phyloP scores from a whole-genome alignment of 2,113 vertebrate species.

The Prolemur simus region DNA sequence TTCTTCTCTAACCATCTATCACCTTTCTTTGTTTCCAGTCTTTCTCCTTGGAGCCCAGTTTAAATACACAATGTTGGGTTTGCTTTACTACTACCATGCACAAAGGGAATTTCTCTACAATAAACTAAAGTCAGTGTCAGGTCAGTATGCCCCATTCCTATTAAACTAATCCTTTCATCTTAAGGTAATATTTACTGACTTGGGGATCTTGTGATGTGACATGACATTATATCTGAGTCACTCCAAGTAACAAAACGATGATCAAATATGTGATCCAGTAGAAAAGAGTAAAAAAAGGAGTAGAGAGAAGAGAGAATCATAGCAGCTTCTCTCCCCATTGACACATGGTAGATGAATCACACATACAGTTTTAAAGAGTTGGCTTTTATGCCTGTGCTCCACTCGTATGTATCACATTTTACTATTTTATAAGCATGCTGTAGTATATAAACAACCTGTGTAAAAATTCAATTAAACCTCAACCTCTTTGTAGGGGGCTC shows the following conservation, averaged over 20 bases:
- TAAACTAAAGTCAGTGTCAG: background rate
- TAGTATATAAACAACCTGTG: slow-evolving; percentile 66
- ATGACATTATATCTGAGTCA: background rate
- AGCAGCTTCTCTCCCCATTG: background rate
- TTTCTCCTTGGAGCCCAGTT: background rate
- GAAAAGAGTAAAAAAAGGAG: background rate
- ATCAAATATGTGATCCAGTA: background rate
- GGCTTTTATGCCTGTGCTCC: slow-evolving; percentile 47
- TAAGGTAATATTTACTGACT: slow-evolving; percentile 51
- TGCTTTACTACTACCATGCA: background rate
- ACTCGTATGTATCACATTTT: slow-evolving; percentile 38
- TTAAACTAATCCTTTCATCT: slow-evolving; percentile 33
- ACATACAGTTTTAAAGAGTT: slow-evolving; percentile 56
- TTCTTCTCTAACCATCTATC: slow-evolving; percentile 39
- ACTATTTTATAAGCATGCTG: slow-evolving; percentile 57
- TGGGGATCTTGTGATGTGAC: background rate
- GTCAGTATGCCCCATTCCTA: background rate
- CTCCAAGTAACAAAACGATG: background rate
- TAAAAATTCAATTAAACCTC: background rate
- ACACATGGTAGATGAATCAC: background rate
- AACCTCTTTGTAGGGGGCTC: slow-evolving; percentile 34
- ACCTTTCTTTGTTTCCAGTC: slow-evolving; percentile 25
- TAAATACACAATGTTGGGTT: background rate
- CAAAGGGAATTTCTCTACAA: slow-evolving; percentile 34
- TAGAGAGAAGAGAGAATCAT: background rate